These are phyloP conservation scores for Verasper variegatus DNA, from an alignment of 2,113 vertebrate genomes.

Conservation along the genomic window DNA sequence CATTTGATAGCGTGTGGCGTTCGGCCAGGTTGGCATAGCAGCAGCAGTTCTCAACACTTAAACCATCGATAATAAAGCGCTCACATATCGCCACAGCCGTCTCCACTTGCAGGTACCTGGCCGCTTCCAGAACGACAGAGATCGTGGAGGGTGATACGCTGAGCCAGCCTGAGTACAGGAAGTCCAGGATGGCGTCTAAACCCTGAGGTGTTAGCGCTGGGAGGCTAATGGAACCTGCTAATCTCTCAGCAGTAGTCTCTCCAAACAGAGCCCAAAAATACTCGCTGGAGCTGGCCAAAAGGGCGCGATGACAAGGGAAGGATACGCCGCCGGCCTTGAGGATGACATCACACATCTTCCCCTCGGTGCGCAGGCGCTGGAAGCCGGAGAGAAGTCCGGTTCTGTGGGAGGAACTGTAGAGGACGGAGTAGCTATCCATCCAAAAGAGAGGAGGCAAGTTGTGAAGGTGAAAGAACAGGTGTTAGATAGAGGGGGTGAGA, in stretches of 20 bases:
- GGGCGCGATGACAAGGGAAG: conserved; percentile 91
- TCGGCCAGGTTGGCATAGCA: conserved; percentile 89
- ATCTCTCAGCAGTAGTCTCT: conserved; percentile 88
- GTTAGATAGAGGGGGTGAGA: background rate
- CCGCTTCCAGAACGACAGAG: conserved; percentile 89
- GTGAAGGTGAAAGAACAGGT: background rate
- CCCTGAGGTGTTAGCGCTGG: conserved; percentile 85
- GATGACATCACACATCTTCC: conserved; percentile 91
- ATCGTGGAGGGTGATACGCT: conserved; percentile 87
- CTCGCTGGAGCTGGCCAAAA: conserved; percentile 93
- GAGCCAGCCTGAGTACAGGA: conserved; percentile 95
- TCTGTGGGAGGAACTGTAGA: conserved; percentile 90
- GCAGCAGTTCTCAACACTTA: conserved; percentile 87
- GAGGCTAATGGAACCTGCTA: conserved; percentile 83
- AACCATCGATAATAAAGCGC: conserved; percentile 86
- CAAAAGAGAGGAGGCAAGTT: background rate
- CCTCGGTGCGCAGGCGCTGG: conserved; percentile 87
- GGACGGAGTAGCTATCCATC: conserved; percentile 89
- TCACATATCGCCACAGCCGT: conserved; percentile 88
- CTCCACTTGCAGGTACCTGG: conserved; percentile 92
- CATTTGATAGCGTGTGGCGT: conserved; percentile 83
- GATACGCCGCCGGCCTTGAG: conserved; percentile 87
- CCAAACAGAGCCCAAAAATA: conserved; percentile 97
- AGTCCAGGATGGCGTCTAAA: conserved; percentile 90
- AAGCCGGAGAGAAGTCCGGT: conserved; percentile 86